Percentiles rank a stretch among this genome's conserved stretches.
Evolutionary conservation across 2,113 vertebrate genomes (phyloP).

Genomic region (Hylia prasina): DNA sequence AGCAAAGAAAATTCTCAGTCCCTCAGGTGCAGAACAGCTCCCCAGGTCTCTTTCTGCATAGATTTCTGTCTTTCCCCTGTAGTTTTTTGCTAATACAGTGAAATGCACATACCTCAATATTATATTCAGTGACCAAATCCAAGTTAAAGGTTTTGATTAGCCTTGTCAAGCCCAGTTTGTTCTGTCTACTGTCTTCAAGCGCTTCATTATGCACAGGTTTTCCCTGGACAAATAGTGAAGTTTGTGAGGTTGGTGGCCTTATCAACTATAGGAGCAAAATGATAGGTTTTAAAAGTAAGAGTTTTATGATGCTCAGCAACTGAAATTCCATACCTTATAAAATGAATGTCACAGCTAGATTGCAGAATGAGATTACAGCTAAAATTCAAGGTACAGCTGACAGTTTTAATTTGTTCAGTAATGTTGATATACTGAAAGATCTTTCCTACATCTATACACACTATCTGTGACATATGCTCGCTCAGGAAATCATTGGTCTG

Average conservation of each 20-base stretch:
- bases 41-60: neutral
- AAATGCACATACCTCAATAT: constrained; percentile 64
- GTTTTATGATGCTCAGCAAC: neutral
- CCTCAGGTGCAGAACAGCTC: neutral
- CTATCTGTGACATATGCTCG: neutral
- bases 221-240: constrained; percentile 50
- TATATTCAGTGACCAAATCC: constrained; percentile 79
- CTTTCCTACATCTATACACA: neutral
- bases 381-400: neutral
- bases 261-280: neutral
- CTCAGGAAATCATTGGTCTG: neutral
- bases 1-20: neutral
- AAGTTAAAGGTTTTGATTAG: constrained; percentile 75
- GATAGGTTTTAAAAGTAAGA: neutral
- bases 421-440: neutral
- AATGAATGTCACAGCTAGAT: neutral
- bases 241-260: neutral
- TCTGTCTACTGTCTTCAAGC: constrained; percentile 52
- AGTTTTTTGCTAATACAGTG: neutral
- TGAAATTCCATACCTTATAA: neutral
- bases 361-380: neutral
- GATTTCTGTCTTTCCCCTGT: neutral
- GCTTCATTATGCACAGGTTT: constrained; percentile 63
- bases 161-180: constrained; percentile 48
- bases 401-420: neutral